Evolutionary conservation across 2,888 invertebrate genomes (phyloP).

Genomic region (Dugesia japonica): DNA sequence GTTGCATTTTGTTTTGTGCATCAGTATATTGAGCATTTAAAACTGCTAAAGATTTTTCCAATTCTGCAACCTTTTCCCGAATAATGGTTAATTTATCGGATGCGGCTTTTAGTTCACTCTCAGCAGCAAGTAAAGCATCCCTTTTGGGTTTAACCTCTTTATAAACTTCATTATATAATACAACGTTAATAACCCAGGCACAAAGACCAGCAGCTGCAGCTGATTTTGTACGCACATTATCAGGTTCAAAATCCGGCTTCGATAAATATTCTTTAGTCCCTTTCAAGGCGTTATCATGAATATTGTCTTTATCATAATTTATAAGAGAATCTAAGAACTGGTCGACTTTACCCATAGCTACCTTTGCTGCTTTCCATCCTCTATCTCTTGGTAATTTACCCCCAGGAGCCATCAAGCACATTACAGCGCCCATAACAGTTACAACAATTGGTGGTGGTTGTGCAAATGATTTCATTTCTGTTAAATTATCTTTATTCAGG

Average conservation of each 20-base stretch:
- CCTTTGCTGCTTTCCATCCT: conserved; percentile 83
- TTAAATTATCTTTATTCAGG: conserved; percentile 79
- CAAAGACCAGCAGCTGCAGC: conserved; percentile 80
- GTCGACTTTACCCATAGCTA: conserved; percentile 75
- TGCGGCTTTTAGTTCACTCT: conserved; percentile 73
- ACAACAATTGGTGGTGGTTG: conserved; percentile 81
- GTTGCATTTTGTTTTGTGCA: conserved; percentile 66
- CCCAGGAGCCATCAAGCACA: conserved; percentile 62
- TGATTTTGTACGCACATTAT: conserved; percentile 55
- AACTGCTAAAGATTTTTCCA: conserved; percentile 71
- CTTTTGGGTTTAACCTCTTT: conserved; percentile 90
- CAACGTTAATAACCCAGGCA: conserved; percentile 89
- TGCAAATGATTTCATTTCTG: conserved; percentile 85
- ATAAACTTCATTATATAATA: conserved; percentile 78
- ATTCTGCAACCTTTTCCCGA: conserved; percentile 69
- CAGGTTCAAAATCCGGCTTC: conserved; percentile 11
- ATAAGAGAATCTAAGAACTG: conserved; percentile 69
- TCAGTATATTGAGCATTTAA: conserved; percentile 79
- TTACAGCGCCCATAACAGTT: conserved; percentile 80
- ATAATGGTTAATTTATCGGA: conserved; percentile 70
- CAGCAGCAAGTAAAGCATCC: conserved; percentile 73
- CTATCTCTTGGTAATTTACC: conserved; percentile 84
- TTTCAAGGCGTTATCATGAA: conserved; percentile 79
- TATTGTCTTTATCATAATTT: conserved; percentile 85
- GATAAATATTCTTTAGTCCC: conserved; percentile 57